Evolutionary conservation across 2,797 vertebrate genomes (phyloP), one percentile per base, ranked within the genome.

Genomic region (Emys orbicularis): DNA sequence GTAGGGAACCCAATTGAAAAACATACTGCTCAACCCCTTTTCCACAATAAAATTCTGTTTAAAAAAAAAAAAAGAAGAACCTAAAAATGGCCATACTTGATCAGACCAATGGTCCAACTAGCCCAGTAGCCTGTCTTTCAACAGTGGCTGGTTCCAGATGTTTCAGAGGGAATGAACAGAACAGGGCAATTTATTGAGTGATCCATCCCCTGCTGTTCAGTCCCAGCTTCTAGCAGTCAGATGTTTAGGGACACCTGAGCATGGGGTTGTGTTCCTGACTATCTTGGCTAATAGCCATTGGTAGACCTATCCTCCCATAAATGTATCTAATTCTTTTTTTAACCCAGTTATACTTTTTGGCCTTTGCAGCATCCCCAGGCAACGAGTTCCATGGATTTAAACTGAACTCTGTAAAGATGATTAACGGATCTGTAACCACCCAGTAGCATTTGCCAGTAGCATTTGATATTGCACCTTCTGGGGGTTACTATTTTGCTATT

Each of bases 401-500:
- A 74, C 31, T 86, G 93, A 44, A 25, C 83, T 95, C 86, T 83
- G 89, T 92, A 92, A 88, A 80, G 49, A 29, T 89, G 44, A 65
- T 89, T 95, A 94, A 96, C 44, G 77, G 61, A 27, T 47, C 82
- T 79, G 2, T 92, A 93, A 95, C 77, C 89, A 81, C 56, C 84
- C 92, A 89, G 54, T n/a, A n/a, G n/a, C n/a, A n/a, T n/a, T 94
- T 91, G 87, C 92, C 93, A 91, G 77, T 1, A 56, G 77, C 57
- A 79, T 90, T 96, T 94, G 81, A 16, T 89, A 88, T 92, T 92
- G n/a, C 87, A 93, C 91, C 88, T 97, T 95, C 81, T 94, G 72
- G 77, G 77, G 74, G 52, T 89, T 93, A 25, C 79, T 90, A 1
- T 90, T 92, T 89, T 90, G 91, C 94, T 97, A 88, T 97, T 97